phyloP scores from a whole-genome alignment of 2,888 invertebrate genomes.

The Zaprionus bogoriensis region DNA sequence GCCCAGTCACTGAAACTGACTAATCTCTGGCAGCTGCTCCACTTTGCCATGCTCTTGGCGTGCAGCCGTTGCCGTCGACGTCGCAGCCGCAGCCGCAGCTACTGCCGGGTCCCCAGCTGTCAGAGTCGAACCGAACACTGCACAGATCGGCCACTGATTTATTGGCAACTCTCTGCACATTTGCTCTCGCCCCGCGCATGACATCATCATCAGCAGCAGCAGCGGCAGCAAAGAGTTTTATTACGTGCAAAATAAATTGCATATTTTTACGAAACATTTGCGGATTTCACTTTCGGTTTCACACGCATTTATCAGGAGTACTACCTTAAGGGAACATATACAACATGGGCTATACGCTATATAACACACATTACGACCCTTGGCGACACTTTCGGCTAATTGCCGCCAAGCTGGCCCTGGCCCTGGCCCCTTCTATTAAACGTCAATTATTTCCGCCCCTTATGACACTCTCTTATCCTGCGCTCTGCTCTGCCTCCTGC shows the following conservation, averaged over 20 bases:
- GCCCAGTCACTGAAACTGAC: constrained; percentile 60
- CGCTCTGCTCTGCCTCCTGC: constrained; percentile 1
- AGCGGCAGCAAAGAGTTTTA: constrained; percentile 25
- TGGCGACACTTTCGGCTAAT: constrained; percentile 43
- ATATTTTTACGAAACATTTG: constrained; percentile 29
- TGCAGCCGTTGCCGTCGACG: constrained; percentile 21
- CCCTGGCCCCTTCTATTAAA: constrained; percentile 36
- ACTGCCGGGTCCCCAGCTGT: constrained; percentile 46
- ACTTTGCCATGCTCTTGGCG: constrained; percentile 34
- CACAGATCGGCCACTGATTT: constrained; percentile 61
- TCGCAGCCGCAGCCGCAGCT: constrained; percentile 28
- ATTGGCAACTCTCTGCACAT: constrained; percentile 35
- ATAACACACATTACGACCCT: constrained; percentile 17
- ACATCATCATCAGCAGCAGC: constrained; percentile 62
- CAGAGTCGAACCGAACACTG: constrained; percentile 37
- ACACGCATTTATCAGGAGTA: constrained; percentile 16
- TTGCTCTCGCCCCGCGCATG: constrained; percentile 50
- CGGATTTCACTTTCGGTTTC: constrained; percentile 40
- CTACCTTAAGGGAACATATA: constrained; percentile 7
- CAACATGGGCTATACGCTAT: background rate
- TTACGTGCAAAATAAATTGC: constrained; percentile 41
- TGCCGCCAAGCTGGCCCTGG: constrained; percentile 29
- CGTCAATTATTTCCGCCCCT: constrained; percentile 53
- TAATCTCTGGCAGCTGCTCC: constrained; percentile 74
- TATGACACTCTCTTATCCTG: constrained; percentile 42